These are phyloP conservation scores for Myiopsitta monachus DNA, from an alignment of 2,113 vertebrate genomes.

Conservation along the genomic window DNA sequence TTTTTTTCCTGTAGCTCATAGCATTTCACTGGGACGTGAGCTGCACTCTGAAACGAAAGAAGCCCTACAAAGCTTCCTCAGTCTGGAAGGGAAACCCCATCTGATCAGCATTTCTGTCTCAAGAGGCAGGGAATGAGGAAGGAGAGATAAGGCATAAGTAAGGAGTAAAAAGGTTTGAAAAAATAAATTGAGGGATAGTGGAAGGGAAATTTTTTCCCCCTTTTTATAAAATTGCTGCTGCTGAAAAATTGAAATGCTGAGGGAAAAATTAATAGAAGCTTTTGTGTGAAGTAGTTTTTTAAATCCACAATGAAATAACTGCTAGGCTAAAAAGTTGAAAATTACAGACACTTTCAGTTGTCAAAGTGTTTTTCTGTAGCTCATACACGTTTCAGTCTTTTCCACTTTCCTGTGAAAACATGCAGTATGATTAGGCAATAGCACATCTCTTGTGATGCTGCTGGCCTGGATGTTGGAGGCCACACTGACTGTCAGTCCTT, in stretches of 20 bases:
- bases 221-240: background rate
- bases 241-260: background rate
- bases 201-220: background rate
- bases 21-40: background rate
- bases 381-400: background rate
- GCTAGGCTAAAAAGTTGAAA: background rate
- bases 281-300: background rate
- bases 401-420: background rate
- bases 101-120: background rate
- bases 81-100: background rate
- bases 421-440: background rate
- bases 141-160: background rate
- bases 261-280: background rate
- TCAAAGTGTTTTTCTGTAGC: background rate
- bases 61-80: background rate
- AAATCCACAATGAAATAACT: background rate
- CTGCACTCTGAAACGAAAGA: background rate
- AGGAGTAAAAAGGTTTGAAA: background rate
- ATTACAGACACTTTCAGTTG: background rate
- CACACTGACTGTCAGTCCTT: background rate
- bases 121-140: background rate
- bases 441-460: background rate
- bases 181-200: background rate
- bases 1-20: background rate
- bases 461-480: background rate